A percentile compares a stretch with the other conserved stretches of the same genome.
These are phyloP conservation scores for Salvelinus fontinalis DNA, from an alignment of 2,113 vertebrate species.

Conservation along the genomic window DNA sequence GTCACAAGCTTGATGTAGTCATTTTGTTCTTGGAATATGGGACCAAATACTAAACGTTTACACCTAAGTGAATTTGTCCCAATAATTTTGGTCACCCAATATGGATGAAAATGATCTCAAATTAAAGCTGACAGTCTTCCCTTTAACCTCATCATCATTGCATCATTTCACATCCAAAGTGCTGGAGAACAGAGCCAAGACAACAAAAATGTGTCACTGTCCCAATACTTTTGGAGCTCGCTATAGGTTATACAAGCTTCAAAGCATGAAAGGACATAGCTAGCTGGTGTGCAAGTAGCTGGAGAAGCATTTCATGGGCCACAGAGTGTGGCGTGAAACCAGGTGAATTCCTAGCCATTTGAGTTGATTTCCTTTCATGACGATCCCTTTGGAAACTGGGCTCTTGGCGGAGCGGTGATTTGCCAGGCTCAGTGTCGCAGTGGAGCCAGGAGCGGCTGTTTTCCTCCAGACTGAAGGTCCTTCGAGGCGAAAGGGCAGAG, in stretches of 20 bases:
- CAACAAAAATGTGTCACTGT: too few species aligned
- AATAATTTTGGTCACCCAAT: too few species aligned
- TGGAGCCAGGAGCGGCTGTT: slow-evolving; percentile 3
- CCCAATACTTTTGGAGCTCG: too few species aligned
- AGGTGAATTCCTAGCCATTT: slow-evolving; percentile 7
- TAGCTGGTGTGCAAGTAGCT: neutral
- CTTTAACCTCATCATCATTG: too few species aligned
- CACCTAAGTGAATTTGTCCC: too few species aligned
- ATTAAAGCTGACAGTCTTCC: too few species aligned
- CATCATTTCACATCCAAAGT: too few species aligned
- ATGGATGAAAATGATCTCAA: too few species aligned
- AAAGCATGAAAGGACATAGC: neutral
- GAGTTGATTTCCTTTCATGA: slow-evolving; percentile 38
- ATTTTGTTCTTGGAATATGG: too few species aligned
- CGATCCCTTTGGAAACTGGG: slow-evolving; percentile 34
- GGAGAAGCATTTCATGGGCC: neutral
- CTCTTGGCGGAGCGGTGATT: neutral
- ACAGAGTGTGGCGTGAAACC: neutral
- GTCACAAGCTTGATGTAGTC: too few species aligned
- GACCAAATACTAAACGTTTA: too few species aligned
- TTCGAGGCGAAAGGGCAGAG: slow-evolving; percentile 49
- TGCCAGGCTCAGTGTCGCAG: slow-evolving; percentile 21
- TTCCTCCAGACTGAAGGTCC: slow-evolving; percentile 40
- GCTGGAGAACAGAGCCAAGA: too few species aligned
- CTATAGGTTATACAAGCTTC: neutral